A percentile compares a stretch with the other conserved stretches of the same genome.
Evolutionary conservation across 2,888 invertebrate species (phyloP).

Genomic region (Hypsopygia costalis): DNA sequence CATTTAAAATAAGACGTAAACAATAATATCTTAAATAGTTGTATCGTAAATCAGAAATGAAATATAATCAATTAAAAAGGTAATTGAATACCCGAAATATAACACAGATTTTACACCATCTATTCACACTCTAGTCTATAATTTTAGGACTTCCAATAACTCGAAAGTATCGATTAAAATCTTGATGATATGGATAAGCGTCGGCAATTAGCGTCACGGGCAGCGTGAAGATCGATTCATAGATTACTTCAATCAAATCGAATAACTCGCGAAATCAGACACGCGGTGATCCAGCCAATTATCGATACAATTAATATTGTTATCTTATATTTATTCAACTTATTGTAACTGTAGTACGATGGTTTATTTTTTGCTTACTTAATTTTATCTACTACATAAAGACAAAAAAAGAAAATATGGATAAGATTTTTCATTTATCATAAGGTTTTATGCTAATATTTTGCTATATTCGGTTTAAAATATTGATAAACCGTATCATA

Average conservation of each 20-base stretch:
- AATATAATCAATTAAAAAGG: too few relatives aligned
- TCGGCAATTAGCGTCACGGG: constrained; percentile 64
- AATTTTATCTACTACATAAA: too few relatives aligned
- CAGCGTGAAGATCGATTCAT: constrained; percentile 49
- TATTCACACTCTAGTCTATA: constrained; percentile 17
- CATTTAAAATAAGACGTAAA: too few relatives aligned
- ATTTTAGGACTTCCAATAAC: constrained; percentile 16
- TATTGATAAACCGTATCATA: too few relatives aligned
- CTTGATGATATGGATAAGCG: constrained; percentile 43
- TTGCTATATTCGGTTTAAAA: too few relatives aligned
- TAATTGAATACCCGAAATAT: neutral
- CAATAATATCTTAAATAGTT: too few relatives aligned
- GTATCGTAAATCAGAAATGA: too few relatives aligned
- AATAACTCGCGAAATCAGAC: constrained; percentile 40
- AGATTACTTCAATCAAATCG: constrained; percentile 57
- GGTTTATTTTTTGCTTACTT: too few relatives aligned
- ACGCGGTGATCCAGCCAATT: constrained; percentile 27
- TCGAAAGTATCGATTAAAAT: constrained; percentile 38
- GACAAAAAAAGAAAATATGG: too few relatives aligned
- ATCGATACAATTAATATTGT: constrained; percentile 25
- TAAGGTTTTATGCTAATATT: too few relatives aligned
- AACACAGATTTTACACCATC: constrained; percentile 3
- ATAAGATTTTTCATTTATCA: too few relatives aligned
- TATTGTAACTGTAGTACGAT: constrained; percentile 1
- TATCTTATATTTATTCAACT: constrained; percentile 13